These are phyloP conservation scores for Zaprionus camerounensis DNA, from an alignment of 1,140 invertebrate genomes.

Conservation along the genomic window DNA sequence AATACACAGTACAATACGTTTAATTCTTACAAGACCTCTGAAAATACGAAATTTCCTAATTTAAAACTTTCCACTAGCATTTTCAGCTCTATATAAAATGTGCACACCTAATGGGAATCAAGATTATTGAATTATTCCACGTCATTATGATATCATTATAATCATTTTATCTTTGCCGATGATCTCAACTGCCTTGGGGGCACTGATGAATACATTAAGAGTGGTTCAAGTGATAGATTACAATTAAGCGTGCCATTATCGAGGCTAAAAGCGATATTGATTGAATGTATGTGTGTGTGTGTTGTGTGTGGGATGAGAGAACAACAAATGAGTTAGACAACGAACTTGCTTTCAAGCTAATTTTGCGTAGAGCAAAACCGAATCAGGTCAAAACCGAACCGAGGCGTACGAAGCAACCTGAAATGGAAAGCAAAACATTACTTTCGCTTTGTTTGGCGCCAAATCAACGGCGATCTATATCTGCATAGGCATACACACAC, in stretches of 20 bases:
- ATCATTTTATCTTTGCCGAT: not conserved
- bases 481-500: not conserved
- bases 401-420: constrained; percentile 49
- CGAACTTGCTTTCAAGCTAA: constrained; percentile 56
- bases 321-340: constrained; percentile 58
- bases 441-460: constrained; percentile 66
- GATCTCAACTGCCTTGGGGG: not conserved
- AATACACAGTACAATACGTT: no score
- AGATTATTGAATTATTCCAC: not conserved
- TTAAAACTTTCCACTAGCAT: not conserved
- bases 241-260: constrained; percentile 18
- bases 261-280: not conserved
- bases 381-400: constrained; percentile 61
- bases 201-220: not conserved
- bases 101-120: not conserved
- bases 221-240: constrained; percentile 27
- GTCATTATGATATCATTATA: not conserved
- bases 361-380: constrained; percentile 51
- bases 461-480: constrained; percentile 21
- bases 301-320: constrained; percentile 35
- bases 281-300: not conserved
- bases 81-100: not conserved
- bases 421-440: constrained; percentile 76
- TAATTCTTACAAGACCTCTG: no score
- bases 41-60: no score